Evolutionary conservation across 2,888 invertebrate genomes (phyloP).

Genomic region (Criorhina ranunculi): DNA sequence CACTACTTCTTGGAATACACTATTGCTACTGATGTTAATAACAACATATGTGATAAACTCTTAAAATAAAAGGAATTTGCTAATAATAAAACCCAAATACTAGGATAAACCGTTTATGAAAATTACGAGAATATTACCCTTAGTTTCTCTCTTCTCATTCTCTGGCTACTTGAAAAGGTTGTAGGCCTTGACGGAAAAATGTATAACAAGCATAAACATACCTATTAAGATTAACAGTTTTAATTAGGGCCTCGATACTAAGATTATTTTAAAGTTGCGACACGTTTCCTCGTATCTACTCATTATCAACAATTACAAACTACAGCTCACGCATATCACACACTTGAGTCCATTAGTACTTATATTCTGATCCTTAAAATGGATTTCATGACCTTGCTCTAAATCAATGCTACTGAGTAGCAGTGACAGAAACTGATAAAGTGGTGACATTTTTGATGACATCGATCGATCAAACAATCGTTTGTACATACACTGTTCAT

Average conservation of each 20-base stretch:
- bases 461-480: background rate
- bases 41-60: too few relatives aligned
- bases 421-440: background rate
- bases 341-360: background rate
- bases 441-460: background rate
- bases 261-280: background rate
- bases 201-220: background rate
- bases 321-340: background rate
- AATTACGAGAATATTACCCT: background rate
- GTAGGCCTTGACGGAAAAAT: background rate
- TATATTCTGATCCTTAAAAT: background rate
- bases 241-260: background rate
- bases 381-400: conserved; percentile 1
- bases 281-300: background rate
- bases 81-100: background rate
- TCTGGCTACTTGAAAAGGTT: background rate
- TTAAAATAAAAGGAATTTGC: too few relatives aligned
- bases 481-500: background rate
- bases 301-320: background rate
- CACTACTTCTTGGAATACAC: background rate
- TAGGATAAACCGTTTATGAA: background rate
- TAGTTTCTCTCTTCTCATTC: background rate
- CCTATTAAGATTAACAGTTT: background rate
- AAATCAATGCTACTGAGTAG: conserved; percentile 2
- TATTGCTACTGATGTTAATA: background rate